phyloP scores from a whole-genome alignment of 2,113 vertebrate species.

The Gulo gulo region DNA sequence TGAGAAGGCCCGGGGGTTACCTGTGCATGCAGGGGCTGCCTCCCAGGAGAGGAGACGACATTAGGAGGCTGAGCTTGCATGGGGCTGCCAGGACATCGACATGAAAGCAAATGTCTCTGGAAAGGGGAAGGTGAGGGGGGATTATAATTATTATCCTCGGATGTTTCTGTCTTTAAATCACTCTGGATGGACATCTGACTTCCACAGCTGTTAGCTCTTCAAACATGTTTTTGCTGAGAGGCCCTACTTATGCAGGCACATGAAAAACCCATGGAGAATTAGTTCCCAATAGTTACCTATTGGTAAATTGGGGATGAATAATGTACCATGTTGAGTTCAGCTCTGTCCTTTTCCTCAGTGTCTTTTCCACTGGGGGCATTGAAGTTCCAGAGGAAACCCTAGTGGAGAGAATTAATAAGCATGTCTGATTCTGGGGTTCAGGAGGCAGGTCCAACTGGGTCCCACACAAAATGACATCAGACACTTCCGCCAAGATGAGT shows the following conservation, averaged over 20 bases:
- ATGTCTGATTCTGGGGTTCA: too few species aligned
- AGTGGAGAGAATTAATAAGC: not conserved
- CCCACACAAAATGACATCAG: not conserved
- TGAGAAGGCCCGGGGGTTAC: not conserved
- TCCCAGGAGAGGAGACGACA: rapidly evolving
- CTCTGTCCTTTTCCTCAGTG: not conserved
- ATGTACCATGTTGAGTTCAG: not conserved
- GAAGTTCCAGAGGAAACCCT: not conserved
- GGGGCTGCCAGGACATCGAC: rapidly evolving
- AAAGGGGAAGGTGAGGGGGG: not conserved
- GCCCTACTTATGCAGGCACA: not conserved
- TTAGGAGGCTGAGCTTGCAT: not conserved
- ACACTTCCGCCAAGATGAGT: not conserved
- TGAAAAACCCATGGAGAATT: not conserved
- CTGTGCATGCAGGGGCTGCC: rapidly evolving
- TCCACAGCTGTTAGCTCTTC: not conserved
- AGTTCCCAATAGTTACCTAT: not conserved
- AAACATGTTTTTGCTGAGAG: not conserved
- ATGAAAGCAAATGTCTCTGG: not conserved
- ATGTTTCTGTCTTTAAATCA: not conserved
- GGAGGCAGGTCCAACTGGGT: not conserved
- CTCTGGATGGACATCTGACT: not conserved
- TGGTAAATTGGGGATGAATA: not conserved
- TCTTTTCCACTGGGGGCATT: not conserved
- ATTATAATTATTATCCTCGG: not conserved